Base-by-base conservation (phyloP, 1,140 invertebrate species). In the Hydropsyche tenuis region DNA sequence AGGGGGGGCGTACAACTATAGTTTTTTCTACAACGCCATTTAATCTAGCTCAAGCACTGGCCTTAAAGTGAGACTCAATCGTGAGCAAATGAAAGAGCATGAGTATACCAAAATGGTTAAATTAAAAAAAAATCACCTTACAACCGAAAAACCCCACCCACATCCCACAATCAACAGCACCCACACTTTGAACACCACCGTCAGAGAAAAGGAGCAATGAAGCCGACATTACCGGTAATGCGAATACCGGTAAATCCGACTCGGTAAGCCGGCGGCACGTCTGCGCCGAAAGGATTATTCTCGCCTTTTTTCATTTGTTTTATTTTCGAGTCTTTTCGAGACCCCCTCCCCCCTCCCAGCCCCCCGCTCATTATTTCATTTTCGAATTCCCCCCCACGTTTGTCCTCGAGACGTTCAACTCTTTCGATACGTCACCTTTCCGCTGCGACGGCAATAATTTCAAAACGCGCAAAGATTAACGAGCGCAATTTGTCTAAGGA, bases 391-490 rank as follows among this genome's bases (percentile, higher is more conserved):
- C 2, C 16, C 45, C 45, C 12, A 2, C 45, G 4, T 2, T 48
- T 48, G 2, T 48, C 16, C 45, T 4, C 16, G 23, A 37, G 30
- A 9, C 30, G 30, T 37, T 37, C 30, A 37, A 37, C 30, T 37
- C 30, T 37, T 37, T 37, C 56, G 56, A 60, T 60, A 60, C 56
- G 56, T 60, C 56, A 25, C 56, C 56, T 60, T 25, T 23, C 22
- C 11, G 22, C 56, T 25, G 56, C 56, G 4, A 25, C 22, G 20
- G 56, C 22, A 60, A 60, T 60, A 60, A 60, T 60, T 60, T 60
- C 7, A 60, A 60, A 60, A 60, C 7, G 56, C 2, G 56, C 22
- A 22, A 53, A 60, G 56, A 60, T 60, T 60, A 60, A 60, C 56
- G 56, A 60, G 56, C 5, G 56, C 22, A 60, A 60, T 60, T 60